Conservation (phyloP, 2,113 vertebrate species). For the Tragelaphus scriptus region DNA sequence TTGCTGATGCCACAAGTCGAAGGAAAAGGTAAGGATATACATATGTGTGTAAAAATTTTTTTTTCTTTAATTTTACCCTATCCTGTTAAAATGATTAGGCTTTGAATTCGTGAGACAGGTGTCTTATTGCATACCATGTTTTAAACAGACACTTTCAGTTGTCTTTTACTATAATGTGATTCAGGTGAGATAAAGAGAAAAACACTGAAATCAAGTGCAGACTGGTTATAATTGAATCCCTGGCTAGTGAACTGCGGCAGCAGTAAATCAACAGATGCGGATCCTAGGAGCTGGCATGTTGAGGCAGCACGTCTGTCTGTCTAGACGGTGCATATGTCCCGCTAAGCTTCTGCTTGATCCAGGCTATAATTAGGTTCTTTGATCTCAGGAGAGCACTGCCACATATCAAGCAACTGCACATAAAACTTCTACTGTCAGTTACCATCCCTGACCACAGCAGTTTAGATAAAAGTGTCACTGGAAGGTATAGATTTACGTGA, state of each 20-base stretch:
- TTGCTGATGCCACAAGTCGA: conserved; percentile 85
- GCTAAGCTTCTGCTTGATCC: background rate
- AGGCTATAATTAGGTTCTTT: background rate
- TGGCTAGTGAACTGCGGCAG: background rate
- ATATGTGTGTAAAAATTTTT: background rate
- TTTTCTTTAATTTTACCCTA: background rate
- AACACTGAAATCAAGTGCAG: background rate
- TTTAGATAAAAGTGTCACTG: background rate
- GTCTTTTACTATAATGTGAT: background rate
- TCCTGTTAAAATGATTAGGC: background rate
- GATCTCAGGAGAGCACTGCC: background rate
- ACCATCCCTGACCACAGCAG: background rate
- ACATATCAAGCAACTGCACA: background rate
- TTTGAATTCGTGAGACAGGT: background rate
- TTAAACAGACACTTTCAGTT: background rate
- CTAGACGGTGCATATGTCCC: background rate
- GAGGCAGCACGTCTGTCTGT: background rate
- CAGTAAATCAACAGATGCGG: background rate
- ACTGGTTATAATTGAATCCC: background rate
- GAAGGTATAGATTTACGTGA: background rate
- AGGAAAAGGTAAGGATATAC: conserved; percentile 84
- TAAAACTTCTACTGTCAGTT: background rate
- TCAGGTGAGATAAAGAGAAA: background rate
- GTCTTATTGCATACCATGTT: background rate
- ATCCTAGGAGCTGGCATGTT: background rate